Evolutionary conservation across 2,797 vertebrate genomes (phyloP).

Genomic region (Agapornis canus): DNA sequence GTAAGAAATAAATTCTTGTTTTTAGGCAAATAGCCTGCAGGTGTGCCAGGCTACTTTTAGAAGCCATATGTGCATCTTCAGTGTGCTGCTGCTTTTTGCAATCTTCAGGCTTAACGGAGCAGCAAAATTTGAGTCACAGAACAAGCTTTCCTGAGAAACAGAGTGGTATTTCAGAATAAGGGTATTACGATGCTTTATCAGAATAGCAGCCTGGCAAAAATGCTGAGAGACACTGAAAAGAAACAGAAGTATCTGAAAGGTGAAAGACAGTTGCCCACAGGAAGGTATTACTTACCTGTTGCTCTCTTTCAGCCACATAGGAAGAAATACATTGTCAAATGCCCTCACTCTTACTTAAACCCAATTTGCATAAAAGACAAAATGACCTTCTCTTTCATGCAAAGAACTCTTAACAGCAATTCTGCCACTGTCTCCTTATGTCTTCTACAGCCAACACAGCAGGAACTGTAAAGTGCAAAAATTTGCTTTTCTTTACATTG

Average conservation of each 20-base stretch:
- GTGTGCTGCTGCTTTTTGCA: neutral
- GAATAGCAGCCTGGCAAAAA: neutral
- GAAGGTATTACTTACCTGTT: neutral
- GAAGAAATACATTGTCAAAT: neutral
- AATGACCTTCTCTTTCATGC: neutral
- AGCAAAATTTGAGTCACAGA: neutral
- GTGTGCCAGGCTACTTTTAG: neutral
- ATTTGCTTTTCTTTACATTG: neutral
- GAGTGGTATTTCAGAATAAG: neutral
- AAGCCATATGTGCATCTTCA: neutral
- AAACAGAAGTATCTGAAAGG: neutral
- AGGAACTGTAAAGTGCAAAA: neutral
- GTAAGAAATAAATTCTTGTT: neutral
- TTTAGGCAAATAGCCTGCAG: neutral
- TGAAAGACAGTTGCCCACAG: accelerated
- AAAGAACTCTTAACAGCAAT: neutral
- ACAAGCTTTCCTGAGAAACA: neutral
- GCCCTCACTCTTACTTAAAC: neutral
- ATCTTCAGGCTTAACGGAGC: neutral
- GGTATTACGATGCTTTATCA: accelerated
- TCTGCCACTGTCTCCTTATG: neutral
- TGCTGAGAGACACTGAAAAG: neutral
- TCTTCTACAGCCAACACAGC: neutral
- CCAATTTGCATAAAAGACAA: neutral
- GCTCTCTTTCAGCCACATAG: neutral